These are phyloP conservation scores for Xiphias gladius DNA, from an alignment of 2,113 vertebrate species.

Conservation along the genomic window DNA sequence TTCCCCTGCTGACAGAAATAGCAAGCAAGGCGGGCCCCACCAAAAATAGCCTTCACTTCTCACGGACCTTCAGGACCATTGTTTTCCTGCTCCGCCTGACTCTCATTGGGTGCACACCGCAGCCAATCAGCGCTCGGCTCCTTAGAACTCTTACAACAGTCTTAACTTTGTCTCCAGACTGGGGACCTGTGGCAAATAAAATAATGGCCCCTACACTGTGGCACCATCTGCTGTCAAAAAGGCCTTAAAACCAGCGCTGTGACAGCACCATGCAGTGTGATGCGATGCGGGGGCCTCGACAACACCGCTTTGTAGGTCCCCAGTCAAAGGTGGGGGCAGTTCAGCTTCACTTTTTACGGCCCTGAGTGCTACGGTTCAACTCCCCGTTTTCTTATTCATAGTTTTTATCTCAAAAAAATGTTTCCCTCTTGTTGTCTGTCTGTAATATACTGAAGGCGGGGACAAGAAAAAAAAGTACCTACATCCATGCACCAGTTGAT, in stretches of 20 bases:
- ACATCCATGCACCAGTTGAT: background rate
- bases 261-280: no score
- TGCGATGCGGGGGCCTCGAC: background rate
- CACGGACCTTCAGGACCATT: slow-evolving; percentile 74
- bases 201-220: slow-evolving; percentile 44
- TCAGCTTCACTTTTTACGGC: background rate
- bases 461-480: background rate
- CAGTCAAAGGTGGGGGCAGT: background rate
- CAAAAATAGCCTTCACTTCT: slow-evolving; percentile 85
- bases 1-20: slow-evolving; percentile 84
- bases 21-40: slow-evolving; percentile 81
- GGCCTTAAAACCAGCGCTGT: background rate
- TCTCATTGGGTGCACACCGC: slow-evolving; percentile 57
- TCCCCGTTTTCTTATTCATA: background rate
- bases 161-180: slow-evolving; percentile 26
- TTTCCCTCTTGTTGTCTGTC: background rate
- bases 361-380: background rate
- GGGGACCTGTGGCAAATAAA: slow-evolving; percentile 3
- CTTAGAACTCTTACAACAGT: slow-evolving; percentile 22
- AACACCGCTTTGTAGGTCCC: background rate
- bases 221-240: slow-evolving; percentile 76
- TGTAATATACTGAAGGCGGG: no score
- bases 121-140: slow-evolving; percentile 62
- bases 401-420: no score
- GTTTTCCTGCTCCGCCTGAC: slow-evolving; percentile 62